Evolutionary conservation across 1,140 invertebrate species (phyloP).

Genomic region (Himalopsyche phryganea): DNA sequence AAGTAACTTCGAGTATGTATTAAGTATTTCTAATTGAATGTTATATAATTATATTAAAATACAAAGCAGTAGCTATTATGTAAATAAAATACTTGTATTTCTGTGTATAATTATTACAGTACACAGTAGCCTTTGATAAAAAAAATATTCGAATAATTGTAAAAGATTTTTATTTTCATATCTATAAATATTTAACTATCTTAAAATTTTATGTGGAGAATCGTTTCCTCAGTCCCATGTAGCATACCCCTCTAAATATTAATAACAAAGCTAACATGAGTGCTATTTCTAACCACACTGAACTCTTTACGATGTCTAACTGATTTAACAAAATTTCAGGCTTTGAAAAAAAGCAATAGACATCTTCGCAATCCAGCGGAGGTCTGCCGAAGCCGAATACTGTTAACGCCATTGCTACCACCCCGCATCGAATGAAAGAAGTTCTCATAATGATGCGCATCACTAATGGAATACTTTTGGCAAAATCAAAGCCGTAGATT

Average conservation of each 20-base stretch:
- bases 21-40: too few relatives aligned
- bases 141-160: too few relatives aligned
- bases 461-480: conserved; percentile 53
- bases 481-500: conserved; percentile 66
- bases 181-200: too few relatives aligned
- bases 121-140: too few relatives aligned
- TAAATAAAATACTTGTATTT: too few relatives aligned
- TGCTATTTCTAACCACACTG: conserved; percentile 53
- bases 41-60: too few relatives aligned
- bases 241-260: conserved; percentile 53
- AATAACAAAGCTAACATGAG: conserved; percentile 52
- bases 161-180: too few relatives aligned
- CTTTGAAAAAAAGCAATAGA: conserved; percentile 60
- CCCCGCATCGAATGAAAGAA: conserved; percentile 60
- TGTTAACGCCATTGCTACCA: conserved; percentile 57
- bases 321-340: conserved; percentile 56
- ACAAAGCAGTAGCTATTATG: too few relatives aligned
- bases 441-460: conserved; percentile 61
- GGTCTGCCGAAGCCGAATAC: conserved; percentile 59
- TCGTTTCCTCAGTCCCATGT: conserved; percentile 52
- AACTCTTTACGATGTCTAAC: conserved; percentile 53
- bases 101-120: too few relatives aligned
- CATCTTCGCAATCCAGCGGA: conserved; percentile 55
- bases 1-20: too few relatives aligned
- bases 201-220: conserved; percentile 57